A percentile compares a stretch with the other conserved stretches of the same genome.
Conservation (phyloP, 2,888 invertebrate species). For the Phyto melanocephala region DNA sequence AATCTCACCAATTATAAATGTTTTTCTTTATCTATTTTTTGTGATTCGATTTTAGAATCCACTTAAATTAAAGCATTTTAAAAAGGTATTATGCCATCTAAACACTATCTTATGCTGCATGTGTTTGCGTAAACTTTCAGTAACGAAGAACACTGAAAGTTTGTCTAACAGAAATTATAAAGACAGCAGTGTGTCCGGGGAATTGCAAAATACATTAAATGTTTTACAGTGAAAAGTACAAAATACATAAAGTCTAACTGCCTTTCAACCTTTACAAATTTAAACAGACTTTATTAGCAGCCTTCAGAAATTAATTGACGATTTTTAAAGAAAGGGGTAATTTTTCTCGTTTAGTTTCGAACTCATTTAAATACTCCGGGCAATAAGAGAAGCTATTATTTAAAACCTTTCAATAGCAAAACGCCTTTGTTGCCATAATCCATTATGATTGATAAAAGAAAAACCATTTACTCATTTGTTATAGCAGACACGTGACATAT, state of each 20-base stretch:
- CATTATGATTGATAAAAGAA: neutral
- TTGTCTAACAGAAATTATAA: neutral
- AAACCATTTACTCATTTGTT: slow-evolving; percentile 4
- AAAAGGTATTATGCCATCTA: too few species aligned
- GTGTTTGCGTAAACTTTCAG: too few species aligned
- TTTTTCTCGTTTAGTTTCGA: neutral
- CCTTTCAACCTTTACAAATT: slow-evolving; percentile 17
- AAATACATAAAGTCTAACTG: neutral
- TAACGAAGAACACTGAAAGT: neutral
- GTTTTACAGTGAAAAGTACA: neutral
- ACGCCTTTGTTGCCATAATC: neutral
- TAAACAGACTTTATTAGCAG: slow-evolving; percentile 49
- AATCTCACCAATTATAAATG: too few species aligned
- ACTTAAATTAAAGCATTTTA: too few species aligned
- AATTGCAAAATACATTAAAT: slow-evolving; percentile 14
- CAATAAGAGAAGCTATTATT: too few species aligned
- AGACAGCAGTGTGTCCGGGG: slow-evolving; percentile 26
- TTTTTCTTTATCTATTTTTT: too few species aligned
- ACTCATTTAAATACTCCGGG: slow-evolving; percentile 1
- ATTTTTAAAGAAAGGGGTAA: slow-evolving; percentile 11
- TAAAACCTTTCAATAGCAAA: neutral
- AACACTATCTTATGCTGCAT: too few species aligned
- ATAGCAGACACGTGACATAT: slow-evolving; percentile 45
- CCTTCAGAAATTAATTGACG: slow-evolving; percentile 48
- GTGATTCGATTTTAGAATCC: too few species aligned